phyloP scores from a whole-genome alignment of 2,888 invertebrate species.

The Cryptophagus acutangulus region DNA sequence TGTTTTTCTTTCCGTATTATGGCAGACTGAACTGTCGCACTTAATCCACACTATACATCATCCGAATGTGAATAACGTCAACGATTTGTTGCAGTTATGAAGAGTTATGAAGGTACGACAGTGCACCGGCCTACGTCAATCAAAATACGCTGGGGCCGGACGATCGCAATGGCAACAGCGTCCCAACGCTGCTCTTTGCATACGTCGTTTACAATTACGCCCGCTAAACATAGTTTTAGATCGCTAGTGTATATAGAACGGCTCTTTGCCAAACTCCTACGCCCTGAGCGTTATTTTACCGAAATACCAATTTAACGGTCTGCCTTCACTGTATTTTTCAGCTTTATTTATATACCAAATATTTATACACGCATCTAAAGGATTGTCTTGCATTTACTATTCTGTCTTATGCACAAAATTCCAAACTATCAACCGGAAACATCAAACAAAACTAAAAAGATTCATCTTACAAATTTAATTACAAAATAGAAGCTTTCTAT shows the following conservation, averaged over 20 bases:
- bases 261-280: background rate
- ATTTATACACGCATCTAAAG: too few relatives aligned
- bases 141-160: constrained; percentile 18
- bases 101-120: constrained; percentile 30
- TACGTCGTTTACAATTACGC: constrained; percentile 3
- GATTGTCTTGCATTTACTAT: too few relatives aligned
- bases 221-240: constrained; percentile 1
- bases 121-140: too few relatives aligned
- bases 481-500: too few relatives aligned
- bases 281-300: background rate
- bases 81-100: constrained; percentile 34
- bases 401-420: too few relatives aligned
- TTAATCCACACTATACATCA: constrained; percentile 32
- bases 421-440: too few relatives aligned
- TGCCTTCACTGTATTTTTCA: too few relatives aligned
- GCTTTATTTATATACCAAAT: too few relatives aligned
- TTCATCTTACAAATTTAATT: too few relatives aligned
- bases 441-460: too few relatives aligned
- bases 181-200: constrained; percentile 3
- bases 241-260: too few relatives aligned
- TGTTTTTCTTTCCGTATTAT: constrained; percentile 21
- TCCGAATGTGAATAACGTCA: constrained; percentile 25
- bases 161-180: constrained; percentile 15
- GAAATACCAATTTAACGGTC: constrained; percentile 1
- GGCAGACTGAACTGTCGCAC: constrained; percentile 23